These are phyloP conservation scores for Pilophorus perplexus DNA, from an alignment of 2,888 invertebrate species.

Conservation along the genomic window DNA sequence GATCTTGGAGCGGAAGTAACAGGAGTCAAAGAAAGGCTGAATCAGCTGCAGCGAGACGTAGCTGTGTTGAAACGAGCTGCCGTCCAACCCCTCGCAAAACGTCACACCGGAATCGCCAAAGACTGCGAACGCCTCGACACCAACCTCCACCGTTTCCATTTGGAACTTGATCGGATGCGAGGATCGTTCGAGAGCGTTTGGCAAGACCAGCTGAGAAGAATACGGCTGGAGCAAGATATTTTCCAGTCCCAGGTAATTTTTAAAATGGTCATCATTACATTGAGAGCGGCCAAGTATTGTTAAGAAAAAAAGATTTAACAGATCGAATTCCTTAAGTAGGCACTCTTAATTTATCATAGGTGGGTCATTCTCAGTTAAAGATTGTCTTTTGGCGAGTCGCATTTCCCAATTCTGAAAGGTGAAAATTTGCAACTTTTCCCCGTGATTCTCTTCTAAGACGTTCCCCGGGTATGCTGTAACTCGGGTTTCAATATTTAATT, in stretches of 20 bases:
- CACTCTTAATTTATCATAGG: too few species aligned
- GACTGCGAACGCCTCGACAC: constrained; percentile 63
- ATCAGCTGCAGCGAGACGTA: constrained; percentile 68
- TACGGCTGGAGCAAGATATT: constrained; percentile 68
- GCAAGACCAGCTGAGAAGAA: constrained; percentile 70
- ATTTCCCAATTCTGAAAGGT: too few species aligned
- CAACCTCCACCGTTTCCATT: constrained; percentile 61
- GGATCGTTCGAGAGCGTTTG: constrained; percentile 64
- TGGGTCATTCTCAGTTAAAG: too few species aligned
- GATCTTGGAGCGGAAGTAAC: constrained; percentile 62
- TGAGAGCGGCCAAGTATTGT: too few species aligned
- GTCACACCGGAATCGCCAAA: constrained; percentile 51
- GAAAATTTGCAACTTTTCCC: too few species aligned
- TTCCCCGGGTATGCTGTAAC: too few species aligned
- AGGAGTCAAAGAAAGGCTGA: constrained; percentile 62
- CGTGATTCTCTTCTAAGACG: too few species aligned
- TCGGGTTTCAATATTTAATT: too few species aligned
- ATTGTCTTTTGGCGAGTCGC: too few species aligned
- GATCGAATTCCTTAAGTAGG: too few species aligned
- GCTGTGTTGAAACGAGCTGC: constrained; percentile 61
- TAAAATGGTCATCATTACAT: too few species aligned
- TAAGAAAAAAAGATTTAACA: too few species aligned
- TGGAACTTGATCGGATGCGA: constrained; percentile 61
- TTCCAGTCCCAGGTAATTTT: constrained; percentile 58
- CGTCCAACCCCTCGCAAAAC: constrained; percentile 53